Base-by-base conservation (phyloP, 2,888 invertebrate genomes). In the Ferrisia virgata region DNA sequence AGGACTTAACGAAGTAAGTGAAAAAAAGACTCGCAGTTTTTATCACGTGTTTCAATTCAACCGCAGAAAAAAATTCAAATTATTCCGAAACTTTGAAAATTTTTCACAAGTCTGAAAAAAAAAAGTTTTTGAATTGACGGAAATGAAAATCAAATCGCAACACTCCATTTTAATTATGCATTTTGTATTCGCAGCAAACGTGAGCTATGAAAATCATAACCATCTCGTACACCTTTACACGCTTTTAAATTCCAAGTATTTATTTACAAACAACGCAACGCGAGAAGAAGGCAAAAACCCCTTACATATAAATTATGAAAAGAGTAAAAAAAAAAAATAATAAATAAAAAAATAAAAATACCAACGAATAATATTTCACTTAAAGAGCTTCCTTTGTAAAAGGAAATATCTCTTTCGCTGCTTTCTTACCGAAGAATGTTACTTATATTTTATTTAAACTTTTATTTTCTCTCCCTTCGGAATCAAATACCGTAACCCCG, bases 311-410 rank as follows among this genome's bases (percentile, higher is more conserved):
- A 76, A 31, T 28, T 76, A 76, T 76, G 36, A 76, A 76, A 36
- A 36, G 72, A 36, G 72, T 76, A 15, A 69, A 76, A 76, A 79
- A 43, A 47, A 64, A n/a, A n/a, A n/a, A n/a, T n/a, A n/a, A n/a
- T n/a, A n/a, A n/a, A n/a, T n/a, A n/a, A n/a, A n/a, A n/a, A n/a
- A n/a, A n/a, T 9, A 58, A 58, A 69, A 79, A 47, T 47, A n/a
- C 47, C 33, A 80, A 80, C 43, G 80, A 80, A 80, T 80, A 80
- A 80, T 47, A 80, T 47, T 80, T 80, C 40, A 47, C 80, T 43
- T 47, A 47, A 53, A 80, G 53, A 80, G 53, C 80, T 80, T 80
- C 80, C 80, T 47, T 80, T 33, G 31, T 33, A 43, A 47, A 53
- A 80, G 53, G 80, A 80, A 80, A 80, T 80, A 80, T 80, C 47